phyloP scores from a whole-genome alignment of 2,888 invertebrate species.

The Agonopterix subpropinquella region DNA sequence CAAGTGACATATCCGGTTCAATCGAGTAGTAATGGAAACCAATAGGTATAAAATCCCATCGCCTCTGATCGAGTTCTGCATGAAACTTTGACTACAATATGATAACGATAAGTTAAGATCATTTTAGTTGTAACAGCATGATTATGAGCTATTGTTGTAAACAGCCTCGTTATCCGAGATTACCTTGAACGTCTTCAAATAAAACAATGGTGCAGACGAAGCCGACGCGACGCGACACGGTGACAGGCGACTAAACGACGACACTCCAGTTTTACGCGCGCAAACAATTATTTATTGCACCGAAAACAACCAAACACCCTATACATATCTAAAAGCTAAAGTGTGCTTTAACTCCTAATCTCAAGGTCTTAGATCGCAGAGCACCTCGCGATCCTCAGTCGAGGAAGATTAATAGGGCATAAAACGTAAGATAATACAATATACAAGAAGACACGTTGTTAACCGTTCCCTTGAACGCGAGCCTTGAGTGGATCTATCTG shows the following conservation, averaged over 20 bases:
- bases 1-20: not conserved
- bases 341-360: constrained; percentile 24
- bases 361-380: constrained; percentile 34
- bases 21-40: not conserved
- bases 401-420: constrained; percentile 74
- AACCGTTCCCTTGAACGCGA: constrained; percentile 70
- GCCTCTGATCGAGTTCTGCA: no score
- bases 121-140: no score
- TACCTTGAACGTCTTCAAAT: constrained; percentile 53
- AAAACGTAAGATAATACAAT: constrained; percentile 76
- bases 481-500: constrained; percentile 38
- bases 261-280: constrained; percentile 68
- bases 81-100: no score
- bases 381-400: constrained; percentile 34
- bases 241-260: constrained; percentile 47
- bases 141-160: not conserved
- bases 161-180: constrained; percentile 54
- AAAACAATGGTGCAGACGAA: constrained; percentile 42
- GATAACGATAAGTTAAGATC: no score
- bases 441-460: constrained; percentile 81
- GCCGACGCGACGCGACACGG: no score
- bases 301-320: constrained; percentile 49
- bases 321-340: constrained; percentile 33
- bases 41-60: not conserved
- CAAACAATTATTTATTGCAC: constrained; percentile 74